phyloP scores from a whole-genome alignment of 2,797 vertebrate species.

The Vultur gryphus region DNA sequence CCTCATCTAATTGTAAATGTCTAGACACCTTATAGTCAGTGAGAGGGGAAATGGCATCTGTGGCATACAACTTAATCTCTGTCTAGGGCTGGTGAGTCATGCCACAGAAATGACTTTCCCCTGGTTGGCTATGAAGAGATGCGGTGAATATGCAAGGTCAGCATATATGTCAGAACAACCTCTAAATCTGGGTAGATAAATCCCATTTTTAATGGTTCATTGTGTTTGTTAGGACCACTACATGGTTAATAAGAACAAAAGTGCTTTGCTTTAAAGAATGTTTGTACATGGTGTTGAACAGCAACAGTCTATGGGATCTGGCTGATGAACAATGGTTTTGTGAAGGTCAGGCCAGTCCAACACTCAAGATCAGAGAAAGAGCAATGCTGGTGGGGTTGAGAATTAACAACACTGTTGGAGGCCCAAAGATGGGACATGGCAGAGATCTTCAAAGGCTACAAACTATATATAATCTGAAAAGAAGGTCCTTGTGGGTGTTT shows the following conservation, averaged over 20 bases:
- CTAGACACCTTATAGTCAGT: not conserved
- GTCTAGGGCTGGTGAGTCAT: not conserved
- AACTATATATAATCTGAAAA: not conserved
- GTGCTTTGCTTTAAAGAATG: not conserved
- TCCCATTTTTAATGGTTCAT: not conserved
- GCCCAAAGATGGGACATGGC: not conserved
- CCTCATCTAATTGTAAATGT: not conserved
- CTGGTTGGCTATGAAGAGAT: not conserved
- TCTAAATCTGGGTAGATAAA: not conserved
- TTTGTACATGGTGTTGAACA: not conserved
- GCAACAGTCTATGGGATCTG: not conserved
- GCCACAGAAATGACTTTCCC: not conserved
- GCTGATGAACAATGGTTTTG: not conserved
- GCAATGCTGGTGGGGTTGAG: accelerated
- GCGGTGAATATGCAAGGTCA: not conserved
- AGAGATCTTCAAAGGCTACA: conserved; percentile 1
- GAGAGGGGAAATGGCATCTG: not conserved
- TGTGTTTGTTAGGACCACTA: not conserved
- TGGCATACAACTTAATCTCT: not conserved
- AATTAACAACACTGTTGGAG: not conserved
- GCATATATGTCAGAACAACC: not conserved
- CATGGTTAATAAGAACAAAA: not conserved
- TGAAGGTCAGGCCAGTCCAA: conserved; percentile 4
- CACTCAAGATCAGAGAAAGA: not conserved
- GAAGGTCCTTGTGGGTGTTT: not conserved